Percentiles rank a stretch among this genome's conserved stretches.
Conservation (phyloP, 2,888 invertebrate genomes). For the Macrosiphum euphorbiae region DNA sequence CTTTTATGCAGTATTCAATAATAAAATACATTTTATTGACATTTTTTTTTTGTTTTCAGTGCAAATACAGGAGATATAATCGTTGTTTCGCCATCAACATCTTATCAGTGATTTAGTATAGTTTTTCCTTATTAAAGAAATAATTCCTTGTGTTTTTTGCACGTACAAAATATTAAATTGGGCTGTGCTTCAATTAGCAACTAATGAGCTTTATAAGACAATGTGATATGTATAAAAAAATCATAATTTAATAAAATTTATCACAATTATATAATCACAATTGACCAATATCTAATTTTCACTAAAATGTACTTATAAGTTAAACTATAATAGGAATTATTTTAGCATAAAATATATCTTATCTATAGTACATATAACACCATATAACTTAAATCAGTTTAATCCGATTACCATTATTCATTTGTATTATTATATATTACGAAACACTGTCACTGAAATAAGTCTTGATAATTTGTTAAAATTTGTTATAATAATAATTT, state of each 20-base stretch:
- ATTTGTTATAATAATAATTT: constrained; percentile 22
- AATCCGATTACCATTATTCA: not conserved
- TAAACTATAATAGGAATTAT: constrained; percentile 20
- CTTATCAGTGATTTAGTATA: constrained; percentile 77
- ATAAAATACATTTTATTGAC: not conserved
- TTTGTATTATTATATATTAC: not conserved
- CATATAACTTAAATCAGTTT: not conserved
- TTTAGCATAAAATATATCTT: not conserved
- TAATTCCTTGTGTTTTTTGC: constrained; percentile 25
- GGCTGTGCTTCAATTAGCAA: constrained; percentile 55
- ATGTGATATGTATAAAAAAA: constrained; percentile 47
- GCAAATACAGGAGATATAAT: constrained; percentile 91
- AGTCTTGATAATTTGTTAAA: constrained; percentile 23
- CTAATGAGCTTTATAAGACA: constrained; percentile 52
- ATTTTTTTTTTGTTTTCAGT: constrained; percentile 69
- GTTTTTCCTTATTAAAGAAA: constrained; percentile 6
- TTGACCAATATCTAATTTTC: constrained; percentile 39
- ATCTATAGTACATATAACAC: not conserved
- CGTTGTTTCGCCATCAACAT: constrained; percentile 88
- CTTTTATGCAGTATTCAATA: not conserved
- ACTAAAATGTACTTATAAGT: constrained; percentile 3
- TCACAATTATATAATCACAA: constrained; percentile 21
- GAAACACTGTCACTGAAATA: not conserved
- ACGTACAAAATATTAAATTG: constrained; percentile 37
- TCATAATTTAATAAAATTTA: constrained; percentile 18